These are phyloP conservation scores for Psilanteris sp. DNA, from an alignment of 1,140 invertebrate genomes.

Conservation along the genomic window DNA sequence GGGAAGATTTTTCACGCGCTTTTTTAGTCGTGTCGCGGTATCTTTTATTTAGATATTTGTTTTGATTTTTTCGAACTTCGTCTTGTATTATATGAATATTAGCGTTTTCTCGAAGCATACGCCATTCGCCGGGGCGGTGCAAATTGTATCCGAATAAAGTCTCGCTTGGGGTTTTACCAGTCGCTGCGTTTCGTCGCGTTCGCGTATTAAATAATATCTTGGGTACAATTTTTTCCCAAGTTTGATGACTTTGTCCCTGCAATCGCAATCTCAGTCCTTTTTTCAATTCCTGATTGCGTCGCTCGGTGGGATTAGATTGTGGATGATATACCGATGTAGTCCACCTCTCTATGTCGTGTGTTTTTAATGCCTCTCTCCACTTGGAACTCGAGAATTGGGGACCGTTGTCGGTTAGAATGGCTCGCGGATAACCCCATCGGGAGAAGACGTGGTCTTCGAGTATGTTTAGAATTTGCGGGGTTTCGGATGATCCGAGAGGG, in stretches of 20 bases:
- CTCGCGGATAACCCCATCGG: constrained; percentile 57
- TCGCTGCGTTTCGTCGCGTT: constrained; percentile 40
- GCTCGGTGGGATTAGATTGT: constrained; percentile 63
- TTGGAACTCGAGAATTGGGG: constrained; percentile 11
- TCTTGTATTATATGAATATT: too few species aligned
- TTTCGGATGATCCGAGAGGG: too few species aligned
- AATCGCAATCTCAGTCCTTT: constrained; percentile 49
- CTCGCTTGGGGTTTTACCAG: constrained; percentile 36
- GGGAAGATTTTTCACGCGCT: neutral
- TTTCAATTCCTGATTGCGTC: constrained; percentile 66
- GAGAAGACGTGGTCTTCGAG: constrained; percentile 62
- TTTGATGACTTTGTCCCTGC: constrained; percentile 7
- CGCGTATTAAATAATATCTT: constrained; percentile 44
- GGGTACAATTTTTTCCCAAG: constrained; percentile 46
- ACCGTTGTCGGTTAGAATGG: constrained; percentile 63
- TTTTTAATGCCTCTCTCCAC: neutral
- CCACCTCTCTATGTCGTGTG: constrained; percentile 3
- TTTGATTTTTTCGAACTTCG: too few species aligned
- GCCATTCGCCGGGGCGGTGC: constrained; percentile 15
- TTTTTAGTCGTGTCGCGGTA: neutral
- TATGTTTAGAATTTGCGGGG: neutral
- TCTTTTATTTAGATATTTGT: neutral
- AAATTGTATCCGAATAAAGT: constrained; percentile 25
- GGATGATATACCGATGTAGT: constrained; percentile 64
- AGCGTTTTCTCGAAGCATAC: neutral